phyloP scores from a whole-genome alignment of 2,113 vertebrate genomes.

The Malurus alboscapulatus region DNA sequence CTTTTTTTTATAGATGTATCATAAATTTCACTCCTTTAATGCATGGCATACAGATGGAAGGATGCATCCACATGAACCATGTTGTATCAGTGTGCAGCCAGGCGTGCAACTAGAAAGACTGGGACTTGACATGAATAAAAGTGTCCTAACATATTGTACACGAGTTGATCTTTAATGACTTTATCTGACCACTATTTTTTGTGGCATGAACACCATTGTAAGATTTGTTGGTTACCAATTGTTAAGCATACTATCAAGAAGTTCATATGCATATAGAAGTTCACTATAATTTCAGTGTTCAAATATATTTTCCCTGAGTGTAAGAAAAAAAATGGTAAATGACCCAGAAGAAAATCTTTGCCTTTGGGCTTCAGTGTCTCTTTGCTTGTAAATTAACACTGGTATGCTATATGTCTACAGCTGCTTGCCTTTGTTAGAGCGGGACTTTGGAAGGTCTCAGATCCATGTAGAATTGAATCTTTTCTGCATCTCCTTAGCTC shows the following conservation, averaged over 20 bases:
- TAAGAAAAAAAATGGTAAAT: not conserved
- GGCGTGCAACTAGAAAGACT: not conserved
- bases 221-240: not conserved
- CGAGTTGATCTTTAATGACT: not conserved
- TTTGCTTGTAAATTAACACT: not conserved
- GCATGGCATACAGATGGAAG: fast-evolving
- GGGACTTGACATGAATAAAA: not conserved
- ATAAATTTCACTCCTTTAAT: not conserved
- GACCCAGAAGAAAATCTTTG: not conserved
- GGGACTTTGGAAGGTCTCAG: not conserved
- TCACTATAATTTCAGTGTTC: not conserved
- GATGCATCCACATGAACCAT: not conserved
- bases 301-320: not conserved
- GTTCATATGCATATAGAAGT: too few relatives aligned
- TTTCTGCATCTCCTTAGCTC: not conserved
- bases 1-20: not conserved
- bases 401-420: fast-evolving
- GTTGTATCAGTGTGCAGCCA: not conserved
- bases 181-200: not conserved
- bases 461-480: not conserved
- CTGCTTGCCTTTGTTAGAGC: not conserved
- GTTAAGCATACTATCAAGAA: not conserved
- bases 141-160: not conserved
- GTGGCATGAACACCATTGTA: not conserved
- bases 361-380: not conserved